phyloP scores from a whole-genome alignment of 2,888 invertebrate species.

The Hoplodrina blanda region DNA sequence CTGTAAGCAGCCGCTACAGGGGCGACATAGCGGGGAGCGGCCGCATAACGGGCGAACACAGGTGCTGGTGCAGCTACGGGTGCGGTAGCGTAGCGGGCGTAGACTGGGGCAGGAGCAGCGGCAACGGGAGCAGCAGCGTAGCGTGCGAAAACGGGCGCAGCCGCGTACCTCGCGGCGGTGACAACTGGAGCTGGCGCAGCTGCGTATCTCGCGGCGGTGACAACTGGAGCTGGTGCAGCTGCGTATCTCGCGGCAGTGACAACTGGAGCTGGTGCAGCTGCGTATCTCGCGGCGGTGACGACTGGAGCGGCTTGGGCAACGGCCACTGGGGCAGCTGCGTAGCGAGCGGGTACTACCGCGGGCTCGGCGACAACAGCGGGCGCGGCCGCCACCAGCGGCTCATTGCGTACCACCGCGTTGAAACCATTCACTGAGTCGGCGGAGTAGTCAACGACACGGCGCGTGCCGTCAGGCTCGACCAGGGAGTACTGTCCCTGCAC shows the following conservation, averaged over 20 bases:
- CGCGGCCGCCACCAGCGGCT: constrained; percentile 66
- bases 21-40: constrained; percentile 48
- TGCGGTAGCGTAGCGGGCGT: constrained; percentile 46
- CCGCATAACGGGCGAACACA: constrained; percentile 25
- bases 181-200: constrained; percentile 72
- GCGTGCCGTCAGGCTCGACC: constrained; percentile 81
- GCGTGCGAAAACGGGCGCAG: constrained; percentile 68
- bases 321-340: constrained; percentile 56
- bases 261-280: constrained; percentile 58
- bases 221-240: constrained; percentile 57
- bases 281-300: constrained; percentile 59
- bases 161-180: constrained; percentile 79
- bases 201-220: constrained; percentile 68
- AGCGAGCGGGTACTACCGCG: constrained; percentile 62
- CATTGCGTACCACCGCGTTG: constrained; percentile 83
- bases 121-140: constrained; percentile 62
- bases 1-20: constrained; percentile 57
- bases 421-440: constrained; percentile 84
- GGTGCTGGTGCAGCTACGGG: constrained; percentile 31
- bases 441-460: constrained; percentile 82
- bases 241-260: constrained; percentile 85
- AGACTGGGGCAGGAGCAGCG: constrained; percentile 39
- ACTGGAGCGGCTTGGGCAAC: constrained; percentile 53
- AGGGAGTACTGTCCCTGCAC: constrained; percentile 85
- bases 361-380: constrained; percentile 67